phyloP scores from a whole-genome alignment of 2,888 invertebrate species.

The Drosophila demipolita region DNA sequence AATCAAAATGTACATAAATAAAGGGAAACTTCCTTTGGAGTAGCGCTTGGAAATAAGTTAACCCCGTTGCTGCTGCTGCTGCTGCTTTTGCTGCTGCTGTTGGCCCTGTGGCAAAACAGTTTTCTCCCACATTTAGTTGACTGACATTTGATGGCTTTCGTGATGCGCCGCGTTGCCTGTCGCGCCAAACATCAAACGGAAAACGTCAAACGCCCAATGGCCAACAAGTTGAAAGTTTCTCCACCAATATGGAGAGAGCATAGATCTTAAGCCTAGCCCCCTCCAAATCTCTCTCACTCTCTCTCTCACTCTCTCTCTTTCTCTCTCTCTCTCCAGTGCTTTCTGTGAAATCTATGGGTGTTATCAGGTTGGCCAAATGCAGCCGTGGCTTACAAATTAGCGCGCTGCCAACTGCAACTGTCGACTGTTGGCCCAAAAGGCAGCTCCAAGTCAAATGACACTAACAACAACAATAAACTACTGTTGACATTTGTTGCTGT shows the following conservation, averaged over 20 bases:
- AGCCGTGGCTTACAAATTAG: constrained; percentile 76
- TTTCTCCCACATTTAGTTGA: constrained; percentile 66
- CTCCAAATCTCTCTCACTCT: neutral
- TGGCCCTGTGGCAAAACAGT: constrained; percentile 51
- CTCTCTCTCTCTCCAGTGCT: neutral
- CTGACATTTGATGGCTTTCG: constrained; percentile 77
- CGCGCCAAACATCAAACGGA: constrained; percentile 71
- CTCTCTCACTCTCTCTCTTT: constrained; percentile 6
- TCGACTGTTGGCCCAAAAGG: constrained; percentile 69
- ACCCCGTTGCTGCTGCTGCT: constrained; percentile 15
- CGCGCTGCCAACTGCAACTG: constrained; percentile 77
- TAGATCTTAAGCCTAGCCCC: constrained; percentile 30
- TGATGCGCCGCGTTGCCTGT: constrained; percentile 59
- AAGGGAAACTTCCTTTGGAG: constrained; percentile 32
- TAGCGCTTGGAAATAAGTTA: constrained; percentile 33
- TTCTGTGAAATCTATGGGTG: constrained; percentile 54
- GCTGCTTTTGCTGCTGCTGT: constrained; percentile 27
- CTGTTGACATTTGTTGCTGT: constrained; percentile 73
- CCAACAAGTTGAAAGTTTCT: constrained; percentile 67
- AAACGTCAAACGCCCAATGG: constrained; percentile 74
- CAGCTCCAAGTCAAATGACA: constrained; percentile 78
- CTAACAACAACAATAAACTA: constrained; percentile 80
- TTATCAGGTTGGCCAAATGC: constrained; percentile 74
- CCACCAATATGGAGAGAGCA: constrained; percentile 71
- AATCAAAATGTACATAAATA: constrained; percentile 39